These are phyloP conservation scores for Neodiprion fabricii DNA, from an alignment of 1,140 invertebrate species.

Conservation along the genomic window DNA sequence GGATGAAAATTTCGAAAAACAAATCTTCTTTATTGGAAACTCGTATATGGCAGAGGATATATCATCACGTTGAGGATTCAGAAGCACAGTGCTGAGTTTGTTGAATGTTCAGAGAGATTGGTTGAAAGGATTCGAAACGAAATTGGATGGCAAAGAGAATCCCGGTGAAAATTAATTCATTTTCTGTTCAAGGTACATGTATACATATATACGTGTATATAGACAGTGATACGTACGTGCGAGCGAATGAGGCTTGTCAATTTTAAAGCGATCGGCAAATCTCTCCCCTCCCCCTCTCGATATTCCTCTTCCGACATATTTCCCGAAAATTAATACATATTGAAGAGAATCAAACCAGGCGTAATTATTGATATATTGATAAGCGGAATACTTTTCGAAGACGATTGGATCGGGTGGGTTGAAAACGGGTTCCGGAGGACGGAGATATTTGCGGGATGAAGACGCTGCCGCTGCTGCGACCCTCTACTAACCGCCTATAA, in stretches of 20 bases:
- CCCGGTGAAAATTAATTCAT: too few species aligned
- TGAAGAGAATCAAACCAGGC: background rate
- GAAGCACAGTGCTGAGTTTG: background rate
- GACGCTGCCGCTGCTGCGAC: conserved; percentile 26
- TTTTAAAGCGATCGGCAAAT: background rate
- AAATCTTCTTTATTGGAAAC: too few species aligned
- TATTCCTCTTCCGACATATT: background rate
- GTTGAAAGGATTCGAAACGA: too few species aligned
- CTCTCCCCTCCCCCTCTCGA: background rate
- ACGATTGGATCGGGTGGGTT: background rate
- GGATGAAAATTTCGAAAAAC: too few species aligned
- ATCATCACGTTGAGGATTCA: background rate
- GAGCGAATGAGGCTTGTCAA: background rate
- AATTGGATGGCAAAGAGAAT: too few species aligned
- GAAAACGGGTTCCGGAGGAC: conserved; percentile 1
- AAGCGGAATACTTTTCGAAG: background rate
- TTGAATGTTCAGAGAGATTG: background rate
- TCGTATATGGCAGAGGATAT: too few species aligned
- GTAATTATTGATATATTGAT: background rate
- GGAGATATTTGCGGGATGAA: conserved; percentile 16
- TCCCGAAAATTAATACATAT: background rate
- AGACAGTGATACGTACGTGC: too few species aligned
- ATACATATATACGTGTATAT: too few species aligned
- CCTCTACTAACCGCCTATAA: conserved; percentile 37
- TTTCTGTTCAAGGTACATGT: too few species aligned